Conservation (phyloP, 2,797 vertebrate species). For the Poeciliopsis infans region DNA sequence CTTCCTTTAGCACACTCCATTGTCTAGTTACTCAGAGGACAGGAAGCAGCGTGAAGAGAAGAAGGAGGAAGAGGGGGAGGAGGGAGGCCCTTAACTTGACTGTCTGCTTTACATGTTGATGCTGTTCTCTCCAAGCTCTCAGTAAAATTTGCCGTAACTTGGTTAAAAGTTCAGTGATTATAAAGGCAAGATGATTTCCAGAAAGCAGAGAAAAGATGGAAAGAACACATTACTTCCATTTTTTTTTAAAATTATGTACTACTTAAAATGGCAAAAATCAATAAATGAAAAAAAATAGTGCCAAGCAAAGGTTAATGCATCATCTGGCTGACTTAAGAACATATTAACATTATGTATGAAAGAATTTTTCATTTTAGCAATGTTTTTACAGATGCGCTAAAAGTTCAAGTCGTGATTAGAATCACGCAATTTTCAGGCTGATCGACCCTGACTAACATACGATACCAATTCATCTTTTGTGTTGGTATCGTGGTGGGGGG, state of each 20-base stretch:
- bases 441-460: neutral
- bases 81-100: constrained; percentile 44
- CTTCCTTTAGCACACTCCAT: constrained; percentile 75
- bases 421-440: neutral
- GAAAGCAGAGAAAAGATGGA: neutral
- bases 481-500: no score
- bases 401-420: neutral
- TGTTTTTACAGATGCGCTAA: neutral
- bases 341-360: neutral
- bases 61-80: constrained; percentile 46
- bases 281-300: neutral
- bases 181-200: neutral
- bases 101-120: constrained; percentile 60
- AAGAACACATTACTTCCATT: neutral
- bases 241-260: neutral
- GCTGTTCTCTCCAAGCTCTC: constrained; percentile 67
- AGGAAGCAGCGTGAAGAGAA: constrained; percentile 55
- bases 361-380: neutral
- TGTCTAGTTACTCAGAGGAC: constrained; percentile 69
- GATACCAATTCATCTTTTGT: neutral
- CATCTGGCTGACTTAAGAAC: neutral
- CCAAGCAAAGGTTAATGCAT: neutral
- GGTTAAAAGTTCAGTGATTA: neutral
- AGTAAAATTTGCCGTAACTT: constrained; percentile 19
- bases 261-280: neutral